These are phyloP conservation scores for Dolichopus griseipennis DNA, from an alignment of 2,888 invertebrate genomes.

Conservation along the genomic window DNA sequence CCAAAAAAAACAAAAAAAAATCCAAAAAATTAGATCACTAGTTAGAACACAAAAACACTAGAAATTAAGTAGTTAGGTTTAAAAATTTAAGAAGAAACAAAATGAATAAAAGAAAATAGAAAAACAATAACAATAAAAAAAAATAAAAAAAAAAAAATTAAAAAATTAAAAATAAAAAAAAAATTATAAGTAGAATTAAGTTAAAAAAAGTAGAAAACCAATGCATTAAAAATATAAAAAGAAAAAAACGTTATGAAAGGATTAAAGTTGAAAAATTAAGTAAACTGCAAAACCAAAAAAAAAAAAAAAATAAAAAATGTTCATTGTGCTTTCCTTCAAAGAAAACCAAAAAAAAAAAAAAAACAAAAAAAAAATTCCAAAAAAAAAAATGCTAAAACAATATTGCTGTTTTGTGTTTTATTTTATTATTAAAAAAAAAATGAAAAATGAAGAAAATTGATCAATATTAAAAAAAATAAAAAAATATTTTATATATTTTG, in stretches of 20 bases:
- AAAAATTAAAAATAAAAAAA: neutral
- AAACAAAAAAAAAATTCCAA: neutral
- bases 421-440: neutral
- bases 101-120: neutral
- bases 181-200: neutral
- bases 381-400: neutral
- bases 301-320: neutral
- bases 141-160: neutral
- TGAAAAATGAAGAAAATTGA: neutral
- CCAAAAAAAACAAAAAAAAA: neutral
- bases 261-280: neutral
- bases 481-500: constrained; percentile 5
- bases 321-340: neutral
- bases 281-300: neutral
- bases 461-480: neutral
- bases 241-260: neutral
- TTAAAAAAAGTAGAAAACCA: neutral
- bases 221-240: neutral
- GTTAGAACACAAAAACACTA: constrained; percentile 6
- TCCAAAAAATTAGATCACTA: neutral
- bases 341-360: neutral
- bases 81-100: neutral
- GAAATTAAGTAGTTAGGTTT: constrained; percentile 1
- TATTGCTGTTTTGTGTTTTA: constrained; percentile 6
- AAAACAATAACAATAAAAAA: neutral